Evolutionary conservation across 2,113 vertebrate genomes (phyloP).

Genomic region (Plestiodon gilberti): DNA sequence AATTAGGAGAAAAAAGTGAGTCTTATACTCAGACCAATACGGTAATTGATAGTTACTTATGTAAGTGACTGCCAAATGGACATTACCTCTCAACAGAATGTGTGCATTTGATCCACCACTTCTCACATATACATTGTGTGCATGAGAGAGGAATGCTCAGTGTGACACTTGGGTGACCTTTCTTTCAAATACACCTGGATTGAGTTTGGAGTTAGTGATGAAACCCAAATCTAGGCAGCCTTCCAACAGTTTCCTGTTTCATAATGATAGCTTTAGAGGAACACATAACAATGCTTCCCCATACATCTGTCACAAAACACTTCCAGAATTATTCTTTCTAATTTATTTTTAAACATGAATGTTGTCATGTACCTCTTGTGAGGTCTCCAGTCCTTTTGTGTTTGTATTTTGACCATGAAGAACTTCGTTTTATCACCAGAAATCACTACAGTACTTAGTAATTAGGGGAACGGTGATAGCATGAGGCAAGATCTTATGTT

Average conservation of each 20-base stretch:
- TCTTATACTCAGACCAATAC: no score
- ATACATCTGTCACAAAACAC: slow-evolving; percentile 48
- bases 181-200: slow-evolving; percentile 44
- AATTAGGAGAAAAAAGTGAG: no score
- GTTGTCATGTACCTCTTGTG: neutral
- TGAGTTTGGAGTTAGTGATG: slow-evolving; percentile 49
- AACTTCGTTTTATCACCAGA: neutral
- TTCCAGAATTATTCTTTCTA: slow-evolving; percentile 44
- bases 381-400: neutral
- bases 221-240: slow-evolving; percentile 59
- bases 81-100: neutral
- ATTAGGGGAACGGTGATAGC: neutral
- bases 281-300: slow-evolving; percentile 55
- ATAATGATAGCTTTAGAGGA: slow-evolving; percentile 45
- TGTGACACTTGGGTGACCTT: slow-evolving; percentile 40
- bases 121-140: fast-evolving
- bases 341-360: slow-evolving; percentile 5
- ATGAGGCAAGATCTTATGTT: neutral
- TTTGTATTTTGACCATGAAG: neutral
- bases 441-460: neutral
- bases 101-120: neutral
- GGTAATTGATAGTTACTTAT: neutral
- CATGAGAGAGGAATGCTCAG: neutral
- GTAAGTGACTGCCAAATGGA: neutral
- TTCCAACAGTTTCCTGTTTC: slow-evolving; percentile 51